Evolutionary conservation across 2,888 invertebrate genomes (phyloP).

Genomic region (Tiliacea citrago): DNA sequence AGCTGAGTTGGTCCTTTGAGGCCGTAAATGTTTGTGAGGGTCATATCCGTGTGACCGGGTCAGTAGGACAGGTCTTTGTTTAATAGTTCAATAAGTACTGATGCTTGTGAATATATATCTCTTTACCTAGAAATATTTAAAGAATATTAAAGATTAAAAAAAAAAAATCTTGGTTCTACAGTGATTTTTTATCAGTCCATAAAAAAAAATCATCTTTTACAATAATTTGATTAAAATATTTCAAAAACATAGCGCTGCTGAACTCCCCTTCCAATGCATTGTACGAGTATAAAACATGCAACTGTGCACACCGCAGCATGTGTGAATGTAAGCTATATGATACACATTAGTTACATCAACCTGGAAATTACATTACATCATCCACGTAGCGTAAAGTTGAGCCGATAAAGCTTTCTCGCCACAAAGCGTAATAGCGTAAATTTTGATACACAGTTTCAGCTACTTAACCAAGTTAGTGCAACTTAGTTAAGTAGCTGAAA

Average conservation of each 20-base stretch:
- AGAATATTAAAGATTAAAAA: too few species aligned
- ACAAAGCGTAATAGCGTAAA: neutral
- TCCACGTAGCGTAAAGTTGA: conserved; percentile 8
- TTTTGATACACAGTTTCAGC: conserved; percentile 28
- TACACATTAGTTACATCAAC: conserved; percentile 17
- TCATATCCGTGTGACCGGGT: conserved; percentile 21
- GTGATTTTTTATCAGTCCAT: too few species aligned
- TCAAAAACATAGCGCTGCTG: neutral
- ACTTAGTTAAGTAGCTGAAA: conserved; percentile 1
- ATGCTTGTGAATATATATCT: too few species aligned
- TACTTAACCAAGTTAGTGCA: too few species aligned
- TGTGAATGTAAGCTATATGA: conserved; percentile 11
- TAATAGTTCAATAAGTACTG: neutral
- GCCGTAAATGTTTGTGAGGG: conserved; percentile 23
- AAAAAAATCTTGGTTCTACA: neutral
- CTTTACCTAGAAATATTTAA: too few species aligned
- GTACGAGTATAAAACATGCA: conserved; percentile 21
- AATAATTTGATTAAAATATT: neutral
- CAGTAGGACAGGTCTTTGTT: conserved; percentile 21
- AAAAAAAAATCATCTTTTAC: neutral
- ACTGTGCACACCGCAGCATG: neutral
- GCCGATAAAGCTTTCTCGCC: conserved; percentile 32
- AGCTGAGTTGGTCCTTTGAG: conserved; percentile 22
- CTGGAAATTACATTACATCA: conserved; percentile 27
- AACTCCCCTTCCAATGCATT: neutral